A percentile compares a stretch with the other conserved stretches of the same genome.
phyloP scores from a whole-genome alignment of 2,888 invertebrate species.

The Limnephilus auricula region DNA sequence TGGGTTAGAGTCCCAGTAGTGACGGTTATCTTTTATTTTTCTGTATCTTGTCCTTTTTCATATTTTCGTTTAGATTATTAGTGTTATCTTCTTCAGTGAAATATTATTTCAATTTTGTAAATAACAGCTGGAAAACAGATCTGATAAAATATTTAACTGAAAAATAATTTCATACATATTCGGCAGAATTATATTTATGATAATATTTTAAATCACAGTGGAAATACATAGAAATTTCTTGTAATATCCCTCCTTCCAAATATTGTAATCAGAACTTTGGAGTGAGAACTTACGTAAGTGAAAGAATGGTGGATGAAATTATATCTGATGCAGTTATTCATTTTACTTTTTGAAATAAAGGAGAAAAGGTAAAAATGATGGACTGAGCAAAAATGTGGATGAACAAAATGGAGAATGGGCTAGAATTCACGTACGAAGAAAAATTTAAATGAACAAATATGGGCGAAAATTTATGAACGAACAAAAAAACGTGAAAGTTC shows the following conservation, averaged over 20 bases:
- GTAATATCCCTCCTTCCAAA: neutral
- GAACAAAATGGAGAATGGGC: no score
- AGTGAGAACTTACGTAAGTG: neutral
- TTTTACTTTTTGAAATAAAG: neutral
- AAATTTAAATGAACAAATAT: no score
- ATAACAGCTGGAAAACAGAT: neutral
- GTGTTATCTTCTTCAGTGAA: no score
- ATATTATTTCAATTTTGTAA: neutral
- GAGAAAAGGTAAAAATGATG: no score
- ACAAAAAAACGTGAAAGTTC: no score
- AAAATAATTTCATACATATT: neutral
- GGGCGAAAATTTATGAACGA: no score
- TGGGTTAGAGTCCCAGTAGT: no score
- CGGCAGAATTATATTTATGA: neutral
- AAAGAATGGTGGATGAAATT: neutral
- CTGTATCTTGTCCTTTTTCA: no score
- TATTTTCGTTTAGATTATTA: no score
- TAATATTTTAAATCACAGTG: neutral
- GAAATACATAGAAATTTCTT: neutral
- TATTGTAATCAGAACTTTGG: neutral
- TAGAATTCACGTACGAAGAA: no score
- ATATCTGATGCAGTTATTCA: neutral
- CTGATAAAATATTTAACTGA: neutral
- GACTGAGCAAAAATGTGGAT: no score
- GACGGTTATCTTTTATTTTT: no score